Percentiles rank a stretch among this genome's conserved stretches.
phyloP scores from a whole-genome alignment of 2,888 invertebrate species.

The Thecophora atra region DNA sequence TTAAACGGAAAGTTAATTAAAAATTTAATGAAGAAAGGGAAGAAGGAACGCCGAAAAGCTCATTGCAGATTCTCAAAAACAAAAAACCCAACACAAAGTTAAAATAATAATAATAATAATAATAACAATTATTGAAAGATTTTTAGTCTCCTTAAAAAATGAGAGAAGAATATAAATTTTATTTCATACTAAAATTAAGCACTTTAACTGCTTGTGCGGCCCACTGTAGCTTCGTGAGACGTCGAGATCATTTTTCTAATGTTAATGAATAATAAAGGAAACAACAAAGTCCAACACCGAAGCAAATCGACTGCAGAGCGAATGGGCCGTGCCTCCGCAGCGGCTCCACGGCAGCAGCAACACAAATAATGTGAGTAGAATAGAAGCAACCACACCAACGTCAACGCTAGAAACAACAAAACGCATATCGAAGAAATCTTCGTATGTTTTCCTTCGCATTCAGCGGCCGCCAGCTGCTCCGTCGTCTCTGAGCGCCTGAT shows the following conservation, averaged over 20 bases:
- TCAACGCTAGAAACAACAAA: not conserved
- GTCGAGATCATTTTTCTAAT: constrained; percentile 7
- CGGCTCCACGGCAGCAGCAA: constrained; percentile 8
- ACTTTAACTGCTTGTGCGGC: not conserved
- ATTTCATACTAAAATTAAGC: too few species aligned
- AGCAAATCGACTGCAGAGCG: not conserved
- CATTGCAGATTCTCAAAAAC: too few species aligned
- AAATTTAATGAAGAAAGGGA: not conserved
- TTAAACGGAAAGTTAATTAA: constrained; percentile 18
- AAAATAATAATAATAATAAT: too few species aligned
- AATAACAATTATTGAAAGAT: too few species aligned
- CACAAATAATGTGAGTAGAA: not conserved
- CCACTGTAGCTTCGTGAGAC: constrained; percentile 22
- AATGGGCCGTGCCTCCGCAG: constrained; percentile 22
- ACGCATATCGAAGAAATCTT: constrained; percentile 16
- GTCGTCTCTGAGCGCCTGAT: constrained; percentile 41
- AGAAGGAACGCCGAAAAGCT: too few species aligned
- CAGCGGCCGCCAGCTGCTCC: not conserved
- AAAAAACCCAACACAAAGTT: too few species aligned
- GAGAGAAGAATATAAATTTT: too few species aligned
- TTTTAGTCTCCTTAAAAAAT: too few species aligned
- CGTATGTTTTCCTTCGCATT: not conserved
- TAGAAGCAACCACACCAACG: not conserved
- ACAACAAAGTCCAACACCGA: not conserved
- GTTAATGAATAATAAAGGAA: constrained; percentile 5